Evolutionary conservation across 2,888 invertebrate species (phyloP).

Genomic region (Limulus polyphemus): DNA sequence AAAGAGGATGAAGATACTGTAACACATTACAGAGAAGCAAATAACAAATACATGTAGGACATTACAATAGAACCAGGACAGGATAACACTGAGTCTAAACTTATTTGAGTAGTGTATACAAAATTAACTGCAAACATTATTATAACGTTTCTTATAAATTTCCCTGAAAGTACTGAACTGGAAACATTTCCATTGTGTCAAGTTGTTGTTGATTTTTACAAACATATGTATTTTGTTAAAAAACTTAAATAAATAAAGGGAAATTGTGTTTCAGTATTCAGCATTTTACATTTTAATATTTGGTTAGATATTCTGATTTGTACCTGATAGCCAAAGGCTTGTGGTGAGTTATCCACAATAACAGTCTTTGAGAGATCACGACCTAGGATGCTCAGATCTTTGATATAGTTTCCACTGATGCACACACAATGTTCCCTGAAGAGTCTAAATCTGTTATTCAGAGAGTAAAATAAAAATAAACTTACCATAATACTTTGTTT

Average conservation of each 20-base stretch:
- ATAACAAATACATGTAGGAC: no score
- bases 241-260: no score
- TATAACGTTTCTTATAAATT: no score
- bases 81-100: no score
- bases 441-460: conserved; percentile 49
- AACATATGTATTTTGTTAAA: no score
- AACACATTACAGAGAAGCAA: no score
- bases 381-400: conserved; percentile 83
- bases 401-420: conserved; percentile 91
- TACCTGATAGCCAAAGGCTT: conserved; percentile 85
- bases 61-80: no score
- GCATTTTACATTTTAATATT: conserved; percentile 22
- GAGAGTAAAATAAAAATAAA: background rate
- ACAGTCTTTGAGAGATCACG: conserved; percentile 77
- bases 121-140: no score
- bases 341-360: conserved; percentile 76
- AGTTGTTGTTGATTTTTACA: no score
- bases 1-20: no score
- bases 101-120: no score
- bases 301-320: background rate
- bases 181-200: background rate
- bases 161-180: background rate
- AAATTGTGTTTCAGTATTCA: background rate
- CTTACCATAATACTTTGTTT: background rate
- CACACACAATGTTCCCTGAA: conserved; percentile 92